Evolutionary conservation across 2,797 vertebrate species (phyloP).

Genomic region (Danio tinwini): DNA sequence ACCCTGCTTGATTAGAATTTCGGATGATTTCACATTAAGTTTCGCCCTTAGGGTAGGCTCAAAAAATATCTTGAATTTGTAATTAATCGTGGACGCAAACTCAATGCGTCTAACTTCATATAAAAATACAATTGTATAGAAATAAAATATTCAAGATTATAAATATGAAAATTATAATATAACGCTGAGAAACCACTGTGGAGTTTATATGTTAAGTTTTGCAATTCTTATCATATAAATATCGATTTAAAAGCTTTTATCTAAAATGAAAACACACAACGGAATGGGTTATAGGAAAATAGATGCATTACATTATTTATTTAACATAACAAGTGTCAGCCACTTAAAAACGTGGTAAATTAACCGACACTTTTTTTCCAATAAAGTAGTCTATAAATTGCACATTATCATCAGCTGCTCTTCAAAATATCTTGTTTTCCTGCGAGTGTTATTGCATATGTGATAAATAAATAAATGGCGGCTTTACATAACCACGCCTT

Average conservation of each 20-base stretch:
- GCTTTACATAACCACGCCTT: slow-evolving; percentile 83
- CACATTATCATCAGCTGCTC: not conserved
- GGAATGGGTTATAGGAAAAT: not conserved
- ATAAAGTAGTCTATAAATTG: no score
- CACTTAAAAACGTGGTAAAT: not conserved
- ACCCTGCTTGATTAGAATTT: not conserved
- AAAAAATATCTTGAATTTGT: not conserved
- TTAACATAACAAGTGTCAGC: not conserved
- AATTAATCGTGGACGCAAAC: not conserved
- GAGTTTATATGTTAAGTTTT: not conserved
- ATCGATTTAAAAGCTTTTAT: not conserved
- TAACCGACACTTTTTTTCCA: not conserved
- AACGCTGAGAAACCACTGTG: not conserved
- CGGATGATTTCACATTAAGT: not conserved
- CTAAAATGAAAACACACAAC: not conserved
- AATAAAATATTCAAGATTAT: not conserved
- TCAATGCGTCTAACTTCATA: not conserved
- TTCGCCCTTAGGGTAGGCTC: not conserved
- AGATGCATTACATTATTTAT: not conserved
- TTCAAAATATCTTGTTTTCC: not conserved
- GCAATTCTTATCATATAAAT: not conserved
- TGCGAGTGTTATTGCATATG: slow-evolving; percentile 54
- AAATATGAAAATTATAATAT: no score
- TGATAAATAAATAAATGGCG: slow-evolving; percentile 76
- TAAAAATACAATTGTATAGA: not conserved